Conservation (phyloP, 2,113 vertebrate species). For the Bufo bufo region DNA sequence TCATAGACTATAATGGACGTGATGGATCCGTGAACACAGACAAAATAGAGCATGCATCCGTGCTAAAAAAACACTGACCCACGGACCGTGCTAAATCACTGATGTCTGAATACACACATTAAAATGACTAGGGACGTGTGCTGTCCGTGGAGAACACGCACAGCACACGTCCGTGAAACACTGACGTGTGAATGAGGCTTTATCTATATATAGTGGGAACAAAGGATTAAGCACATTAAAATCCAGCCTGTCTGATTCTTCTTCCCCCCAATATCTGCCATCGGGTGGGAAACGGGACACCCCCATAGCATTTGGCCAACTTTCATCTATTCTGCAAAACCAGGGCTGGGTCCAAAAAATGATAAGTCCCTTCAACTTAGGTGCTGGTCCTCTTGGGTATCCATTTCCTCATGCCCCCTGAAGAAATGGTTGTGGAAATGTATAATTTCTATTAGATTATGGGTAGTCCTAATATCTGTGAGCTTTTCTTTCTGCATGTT, state of each 20-base stretch:
- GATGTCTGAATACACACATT: no score
- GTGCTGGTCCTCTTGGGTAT: neutral
- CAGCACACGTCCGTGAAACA: no score
- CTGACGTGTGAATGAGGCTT: no score
- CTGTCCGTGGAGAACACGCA: no score
- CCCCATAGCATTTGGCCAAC: neutral
- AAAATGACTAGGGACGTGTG: no score
- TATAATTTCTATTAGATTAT: neutral
- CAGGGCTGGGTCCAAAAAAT: neutral
- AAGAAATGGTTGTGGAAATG: neutral
- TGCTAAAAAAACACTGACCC: no score
- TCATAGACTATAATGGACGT: no score
- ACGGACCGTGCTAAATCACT: no score
- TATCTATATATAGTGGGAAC: neutral
- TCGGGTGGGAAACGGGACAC: no score
- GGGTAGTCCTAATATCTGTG: neutral
- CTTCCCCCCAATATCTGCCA: neutral
- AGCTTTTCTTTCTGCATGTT: neutral
- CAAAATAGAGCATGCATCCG: no score
- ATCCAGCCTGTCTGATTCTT: neutral
- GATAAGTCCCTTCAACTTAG: neutral
- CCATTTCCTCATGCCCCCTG: neutral
- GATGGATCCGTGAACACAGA: no score
- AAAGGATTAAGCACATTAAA: neutral
- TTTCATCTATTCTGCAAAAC: neutral